Conservation (phyloP, 1,140 invertebrate species). For the Hycleus phaleratus region DNA sequence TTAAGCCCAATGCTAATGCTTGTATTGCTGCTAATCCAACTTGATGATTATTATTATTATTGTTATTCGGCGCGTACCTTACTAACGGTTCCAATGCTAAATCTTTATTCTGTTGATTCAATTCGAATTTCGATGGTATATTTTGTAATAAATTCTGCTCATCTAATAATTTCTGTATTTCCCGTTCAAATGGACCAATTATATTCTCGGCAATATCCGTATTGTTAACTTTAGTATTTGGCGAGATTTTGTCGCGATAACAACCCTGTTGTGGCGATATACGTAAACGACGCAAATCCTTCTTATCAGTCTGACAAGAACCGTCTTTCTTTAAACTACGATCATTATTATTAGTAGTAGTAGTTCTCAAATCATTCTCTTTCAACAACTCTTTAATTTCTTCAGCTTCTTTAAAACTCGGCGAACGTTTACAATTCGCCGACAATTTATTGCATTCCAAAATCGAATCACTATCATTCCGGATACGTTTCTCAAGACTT, state of each 20-base stretch:
- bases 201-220: conserved; percentile 40
- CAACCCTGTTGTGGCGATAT: conserved; percentile 42
- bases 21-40: conserved; percentile 56
- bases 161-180: conserved; percentile 65
- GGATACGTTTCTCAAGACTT: conserved; percentile 28
- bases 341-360: conserved; percentile 43
- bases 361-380: conserved; percentile 40
- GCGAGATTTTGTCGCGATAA: conserved; percentile 40
- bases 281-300: conserved; percentile 43
- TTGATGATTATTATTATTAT: conserved; percentile 48
- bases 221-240: conserved; percentile 44
- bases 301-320: conserved; percentile 56
- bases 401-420: conserved; percentile 40
- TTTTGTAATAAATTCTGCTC: conserved; percentile 57
- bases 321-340: conserved; percentile 51
- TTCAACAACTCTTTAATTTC: conserved; percentile 38
- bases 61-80: conserved; percentile 39
- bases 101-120: conserved; percentile 46
- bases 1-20: conserved; percentile 45
- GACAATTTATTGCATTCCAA: conserved; percentile 38
- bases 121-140: conserved; percentile 49
- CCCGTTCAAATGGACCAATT: conserved; percentile 58
- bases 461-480: conserved; percentile 37
- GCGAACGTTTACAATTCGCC: conserved; percentile 37
- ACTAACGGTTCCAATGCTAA: conserved; percentile 39